Evolutionary conservation across 2,113 vertebrate genomes (phyloP).

Genomic region (Cyanoderma ruficeps): DNA sequence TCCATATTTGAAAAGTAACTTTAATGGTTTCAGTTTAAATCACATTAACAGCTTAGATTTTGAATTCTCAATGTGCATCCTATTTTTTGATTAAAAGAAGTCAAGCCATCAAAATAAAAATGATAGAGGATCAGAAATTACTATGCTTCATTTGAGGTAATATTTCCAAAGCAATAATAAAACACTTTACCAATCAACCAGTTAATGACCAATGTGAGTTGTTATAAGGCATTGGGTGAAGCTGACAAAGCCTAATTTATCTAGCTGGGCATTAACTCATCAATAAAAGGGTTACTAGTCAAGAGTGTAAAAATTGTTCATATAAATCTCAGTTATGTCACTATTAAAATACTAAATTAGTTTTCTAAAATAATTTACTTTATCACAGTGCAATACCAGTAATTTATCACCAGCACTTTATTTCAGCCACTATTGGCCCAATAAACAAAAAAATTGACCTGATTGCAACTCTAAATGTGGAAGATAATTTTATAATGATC

Average conservation of each 20-base stretch:
- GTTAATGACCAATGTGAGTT: conserved; percentile 42
- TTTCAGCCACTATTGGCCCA: conserved; percentile 23
- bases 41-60: neutral
- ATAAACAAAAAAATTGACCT: conserved; percentile 37
- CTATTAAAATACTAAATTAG: conserved; percentile 63
- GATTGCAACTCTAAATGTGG: neutral
- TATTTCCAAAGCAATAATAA: conserved; percentile 61
- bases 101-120: conserved; percentile 38
- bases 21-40: neutral
- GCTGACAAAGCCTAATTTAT: conserved; percentile 51
- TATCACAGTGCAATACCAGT: neutral
- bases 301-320: conserved; percentile 53
- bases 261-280: conserved; percentile 55
- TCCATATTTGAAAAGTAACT: neutral
- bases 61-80: neutral
- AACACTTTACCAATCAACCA: conserved; percentile 57
- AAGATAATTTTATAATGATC: conserved; percentile 26
- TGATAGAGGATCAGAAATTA: conserved; percentile 31
- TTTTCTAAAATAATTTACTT: conserved; percentile 69
- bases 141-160: neutral
- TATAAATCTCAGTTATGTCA: conserved; percentile 64
- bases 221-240: conserved; percentile 23
- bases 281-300: conserved; percentile 58
- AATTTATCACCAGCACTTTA: conserved; percentile 47
- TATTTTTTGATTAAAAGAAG: neutral